Evolutionary conservation across 2,113 vertebrate species (phyloP), one percentile per base, ranked within the genome.

Genomic region (Tyto alba): DNA sequence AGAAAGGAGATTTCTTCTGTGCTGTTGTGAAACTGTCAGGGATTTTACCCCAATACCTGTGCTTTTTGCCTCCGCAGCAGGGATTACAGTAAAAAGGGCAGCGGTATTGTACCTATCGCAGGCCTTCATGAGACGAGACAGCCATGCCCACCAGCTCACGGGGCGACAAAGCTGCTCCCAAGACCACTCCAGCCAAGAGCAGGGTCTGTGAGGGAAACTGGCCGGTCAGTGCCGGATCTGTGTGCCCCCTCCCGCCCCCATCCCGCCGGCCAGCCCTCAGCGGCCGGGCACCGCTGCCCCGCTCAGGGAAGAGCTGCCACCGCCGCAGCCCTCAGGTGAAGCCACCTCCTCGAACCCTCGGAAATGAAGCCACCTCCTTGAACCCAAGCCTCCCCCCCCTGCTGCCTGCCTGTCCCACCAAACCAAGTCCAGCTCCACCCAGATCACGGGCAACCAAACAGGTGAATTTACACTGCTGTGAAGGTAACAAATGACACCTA

Each of bases 171-270:
- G 38, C 29, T 26, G 19, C 25, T 78, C 34, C 50, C 25, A 25
- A 3, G 2, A 72, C 56, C 3, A 5, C 41, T 48, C 20, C 67
- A 88, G 55, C 50, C n/a, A n/a, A 43, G 40, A 29, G 20, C 40
- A 67, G 27, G 40, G 7, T 27, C 75, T 60, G 50, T 27, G 43
- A 80, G 52, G 29, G 27, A 85, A 66, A 25, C 40, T 29, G 59
- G 34, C 9, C 1, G 1, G 17, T 52, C 45, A 26, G 30, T 6
- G 18, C 26, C 2, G 1, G 11, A 34, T 6, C 3, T 7, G 32
- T 16, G 40, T 57, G 38, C 19, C 16, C 11, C 55, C 19, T 53
- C 48, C 48, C 53, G 50, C 32, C 32, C 23, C n/a, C n/a, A n/a
- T n/a, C 48, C 17, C 48, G 48, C 21, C 29, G 27, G 34, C 41